Evolutionary conservation across 2,797 vertebrate species (phyloP), one percentile per base, ranked within the genome.

Genomic region (Malacoctenus gilli): DNA sequence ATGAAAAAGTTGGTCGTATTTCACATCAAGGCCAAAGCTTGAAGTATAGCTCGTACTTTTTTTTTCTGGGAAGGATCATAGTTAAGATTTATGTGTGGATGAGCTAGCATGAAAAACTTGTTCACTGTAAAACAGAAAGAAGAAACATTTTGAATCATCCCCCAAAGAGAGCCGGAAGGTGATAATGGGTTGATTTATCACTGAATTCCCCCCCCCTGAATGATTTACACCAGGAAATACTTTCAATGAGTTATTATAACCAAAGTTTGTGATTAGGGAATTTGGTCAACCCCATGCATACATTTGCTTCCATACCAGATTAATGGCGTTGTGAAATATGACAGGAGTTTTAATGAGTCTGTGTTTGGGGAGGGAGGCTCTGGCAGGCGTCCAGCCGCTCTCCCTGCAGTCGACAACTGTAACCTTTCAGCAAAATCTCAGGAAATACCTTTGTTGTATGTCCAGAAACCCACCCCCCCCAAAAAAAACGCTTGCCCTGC

Each of bases 401-500:
- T 52, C 73, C 53, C 46, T 11, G 4, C 55, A 39, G 13, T 56
- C 38, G 64, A 32, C 11, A 47, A 37, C 58, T 54, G 38, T 65
- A 71, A 67, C 52, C 62, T 75, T 56, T 68, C 10, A 15, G 13
- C 60, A 53, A 72, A 72, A 68, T 48, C 38, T 64, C 68, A 75
- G 73, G 72, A 87, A 85, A 84, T 70, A 46, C 50, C 62, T 80
- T 75, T 83, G 71, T 75, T 76, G 59, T 72, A 20, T 43, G 48
- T 68, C 63, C 74, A 77, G 80, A 25, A 25, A n/a, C n/a, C n/a
- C n/a, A n/a, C n/a, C n/a, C n/a, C n/a, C n/a, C n/a, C 25, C 25
- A 32, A 32, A 32, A 2, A 80, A 70, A 51, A 28, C 40, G 31
- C 25, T 52, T 63, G 59, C 63, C 76, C 69, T 10, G 66, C 66